Evolutionary conservation across 2,113 vertebrate genomes (phyloP).

Genomic region (Lethenteron camtschaticum): DNA sequence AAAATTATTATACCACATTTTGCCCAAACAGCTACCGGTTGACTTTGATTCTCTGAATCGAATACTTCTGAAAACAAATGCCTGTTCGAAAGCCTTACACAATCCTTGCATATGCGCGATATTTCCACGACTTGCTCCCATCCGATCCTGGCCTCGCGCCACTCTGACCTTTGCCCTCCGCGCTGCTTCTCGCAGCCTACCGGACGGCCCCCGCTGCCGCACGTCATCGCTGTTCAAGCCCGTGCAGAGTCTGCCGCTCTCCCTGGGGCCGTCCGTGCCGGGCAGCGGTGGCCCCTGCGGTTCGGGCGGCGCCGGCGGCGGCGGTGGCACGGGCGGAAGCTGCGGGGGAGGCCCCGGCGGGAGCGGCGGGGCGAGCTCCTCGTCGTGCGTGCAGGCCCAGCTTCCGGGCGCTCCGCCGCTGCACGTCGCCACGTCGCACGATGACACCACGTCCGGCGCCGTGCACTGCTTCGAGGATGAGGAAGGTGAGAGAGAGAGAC

Average conservation of each 20-base stretch:
- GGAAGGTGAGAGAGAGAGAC: conserved; percentile 29
- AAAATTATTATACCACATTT: too few relatives aligned
- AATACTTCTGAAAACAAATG: too few relatives aligned
- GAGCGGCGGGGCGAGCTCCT: not conserved
- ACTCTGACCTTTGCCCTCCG: conserved; percentile 42
- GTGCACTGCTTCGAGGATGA: conserved; percentile 70
- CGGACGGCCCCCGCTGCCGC: conserved; percentile 28
- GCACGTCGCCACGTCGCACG: conserved; percentile 60
- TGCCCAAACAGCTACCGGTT: too few relatives aligned
- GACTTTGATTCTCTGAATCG: too few relatives aligned
- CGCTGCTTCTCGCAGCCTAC: conserved; percentile 55
- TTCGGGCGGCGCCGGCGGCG: too few relatives aligned
- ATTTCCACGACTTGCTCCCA: too few relatives aligned
- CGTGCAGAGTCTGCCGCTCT: not conserved
- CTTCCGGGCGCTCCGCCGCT: conserved; percentile 28
- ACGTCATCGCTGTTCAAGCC: conserved; percentile 5
- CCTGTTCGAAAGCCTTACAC: too few relatives aligned
- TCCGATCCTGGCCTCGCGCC: conserved; percentile 13
- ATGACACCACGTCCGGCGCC: conserved; percentile 58
- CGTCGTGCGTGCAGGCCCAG: not conserved
- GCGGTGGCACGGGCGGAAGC: too few relatives aligned
- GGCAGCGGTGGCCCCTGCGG: not conserved
- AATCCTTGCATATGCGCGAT: too few relatives aligned
- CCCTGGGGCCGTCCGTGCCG: conserved; percentile 5
- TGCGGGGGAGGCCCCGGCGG: too few relatives aligned